These are phyloP conservation scores for Pelobates fuscus DNA, from an alignment of 2,113 vertebrate species.

Conservation along the genomic window DNA sequence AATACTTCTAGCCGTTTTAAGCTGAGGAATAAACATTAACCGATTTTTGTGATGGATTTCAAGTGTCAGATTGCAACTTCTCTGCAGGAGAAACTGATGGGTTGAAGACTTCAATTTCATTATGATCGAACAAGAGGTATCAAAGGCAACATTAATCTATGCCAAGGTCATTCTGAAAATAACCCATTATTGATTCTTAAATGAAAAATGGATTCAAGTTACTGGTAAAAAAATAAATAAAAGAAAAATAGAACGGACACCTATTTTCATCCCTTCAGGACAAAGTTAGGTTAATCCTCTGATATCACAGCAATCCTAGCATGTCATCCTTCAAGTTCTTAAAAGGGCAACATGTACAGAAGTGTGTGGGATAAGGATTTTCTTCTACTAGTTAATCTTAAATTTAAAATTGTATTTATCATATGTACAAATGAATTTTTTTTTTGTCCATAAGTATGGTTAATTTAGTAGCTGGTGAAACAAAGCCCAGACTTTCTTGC, in stretches of 20 bases:
- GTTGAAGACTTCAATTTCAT: conserved; percentile 8
- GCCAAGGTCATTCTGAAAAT: conserved; percentile 10
- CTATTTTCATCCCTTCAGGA: no score
- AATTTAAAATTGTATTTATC: no score
- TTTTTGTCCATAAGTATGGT: no score
- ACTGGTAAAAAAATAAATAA: neutral
- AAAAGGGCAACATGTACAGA: neutral
- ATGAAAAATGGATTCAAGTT: neutral
- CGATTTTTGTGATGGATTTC: conserved; percentile 2
- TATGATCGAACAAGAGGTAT: conserved; percentile 17
- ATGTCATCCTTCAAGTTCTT: no score
- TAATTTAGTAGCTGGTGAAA: no score
- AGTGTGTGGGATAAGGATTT: neutral
- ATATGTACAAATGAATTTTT: no score
- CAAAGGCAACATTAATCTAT: neutral
- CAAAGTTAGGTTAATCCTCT: no score
- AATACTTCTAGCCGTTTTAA: no score
- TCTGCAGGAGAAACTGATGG: conserved; percentile 16
- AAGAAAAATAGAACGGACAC: neutral
- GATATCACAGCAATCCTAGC: no score
- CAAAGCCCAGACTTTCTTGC: no score
- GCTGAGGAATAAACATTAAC: neutral
- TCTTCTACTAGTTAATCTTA: no score
- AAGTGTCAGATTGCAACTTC: neutral
- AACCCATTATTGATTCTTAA: neutral